Base-by-base conservation (phyloP, 2,888 invertebrate genomes). In the Girardia tigrina region DNA sequence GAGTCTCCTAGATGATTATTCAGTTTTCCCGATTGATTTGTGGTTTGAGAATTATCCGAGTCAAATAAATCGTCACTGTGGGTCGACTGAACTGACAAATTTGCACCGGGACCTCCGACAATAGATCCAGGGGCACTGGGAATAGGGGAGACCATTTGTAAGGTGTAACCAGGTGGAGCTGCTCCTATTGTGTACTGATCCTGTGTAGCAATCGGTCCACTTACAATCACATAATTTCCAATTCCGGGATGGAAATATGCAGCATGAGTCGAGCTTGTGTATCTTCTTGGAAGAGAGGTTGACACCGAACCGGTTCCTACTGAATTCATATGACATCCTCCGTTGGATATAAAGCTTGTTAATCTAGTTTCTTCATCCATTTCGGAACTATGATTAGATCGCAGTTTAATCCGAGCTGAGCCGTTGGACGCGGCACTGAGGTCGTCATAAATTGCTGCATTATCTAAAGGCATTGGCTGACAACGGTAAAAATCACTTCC, bases 141-240 rank as follows among this genome's bases (percentile, higher is more conserved):
- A 56, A 56, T 56, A 20, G 56, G 56, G n/a, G 56, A 56, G n/a
- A 56, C 56, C 56, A 56, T 56, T 56, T 56, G 56, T 56, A 56
- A 8, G 4, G 56, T 23, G 23, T 56, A 56, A 20, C 8, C 56
- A 16, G 56, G 56, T 20, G 56, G 56, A n/a, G 56, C 56, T 6
- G 56, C 23, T 8, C 56, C 56, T 12, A 56, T 56, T 12, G 56
- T 56, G n/a, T 56, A 56, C n/a, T 56, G 56, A 56, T 56, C 56
- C 4, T 56, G 56, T 20, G 4, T 12, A 8, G 56, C 8, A 12
- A 56, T 56, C 56, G 56, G 56, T 12, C 56, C 56, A 56, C 56
- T 56, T 4, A 56, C 56, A n/a, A 56, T 56, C 6, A 56, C 56
- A 56, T 56, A 56, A n/a, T 56, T 56, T 56, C 56, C 56, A 6